These are phyloP conservation scores for Drosophila sp. DNA, from an alignment of 1,140 invertebrate genomes.

Conservation along the genomic window DNA sequence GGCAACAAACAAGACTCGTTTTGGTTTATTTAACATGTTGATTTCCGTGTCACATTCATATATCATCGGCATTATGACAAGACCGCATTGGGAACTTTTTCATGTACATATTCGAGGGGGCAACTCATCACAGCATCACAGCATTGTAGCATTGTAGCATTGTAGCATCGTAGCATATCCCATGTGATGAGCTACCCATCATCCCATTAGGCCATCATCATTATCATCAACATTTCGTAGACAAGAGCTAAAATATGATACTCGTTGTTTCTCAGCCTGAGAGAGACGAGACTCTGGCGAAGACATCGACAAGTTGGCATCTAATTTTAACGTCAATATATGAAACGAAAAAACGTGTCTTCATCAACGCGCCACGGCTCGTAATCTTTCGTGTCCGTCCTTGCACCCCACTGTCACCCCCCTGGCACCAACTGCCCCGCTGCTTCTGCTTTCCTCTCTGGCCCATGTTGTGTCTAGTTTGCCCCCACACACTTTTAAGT, in stretches of 20 bases:
- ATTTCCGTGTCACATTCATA: slow-evolving; percentile 70
- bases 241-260: slow-evolving; percentile 76
- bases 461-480: slow-evolving; percentile 16
- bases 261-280: slow-evolving; percentile 63
- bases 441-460: background rate
- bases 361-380: slow-evolving; percentile 62
- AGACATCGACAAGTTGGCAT: slow-evolving; percentile 76
- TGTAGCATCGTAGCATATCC: slow-evolving; percentile 15
- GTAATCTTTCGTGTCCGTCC: slow-evolving; percentile 57
- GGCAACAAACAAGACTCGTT: slow-evolving; percentile 8
- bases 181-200: slow-evolving; percentile 29
- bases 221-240: slow-evolving; percentile 48
- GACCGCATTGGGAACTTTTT: slow-evolving; percentile 26
- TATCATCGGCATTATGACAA: slow-evolving; percentile 70
- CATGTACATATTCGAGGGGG: background rate
- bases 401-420: background rate
- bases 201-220: slow-evolving; percentile 39
- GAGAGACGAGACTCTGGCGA: slow-evolving; percentile 18
- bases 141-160: too few species aligned
- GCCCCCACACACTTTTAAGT: slow-evolving; percentile 58
- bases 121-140: slow-evolving; percentile 35
- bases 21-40: slow-evolving; percentile 73
- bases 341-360: slow-evolving; percentile 81
- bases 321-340: slow-evolving; percentile 83
- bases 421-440: too few species aligned